Base-by-base conservation (phyloP, 2,113 vertebrate species). In the Tragelaphus buxtoni region DNA sequence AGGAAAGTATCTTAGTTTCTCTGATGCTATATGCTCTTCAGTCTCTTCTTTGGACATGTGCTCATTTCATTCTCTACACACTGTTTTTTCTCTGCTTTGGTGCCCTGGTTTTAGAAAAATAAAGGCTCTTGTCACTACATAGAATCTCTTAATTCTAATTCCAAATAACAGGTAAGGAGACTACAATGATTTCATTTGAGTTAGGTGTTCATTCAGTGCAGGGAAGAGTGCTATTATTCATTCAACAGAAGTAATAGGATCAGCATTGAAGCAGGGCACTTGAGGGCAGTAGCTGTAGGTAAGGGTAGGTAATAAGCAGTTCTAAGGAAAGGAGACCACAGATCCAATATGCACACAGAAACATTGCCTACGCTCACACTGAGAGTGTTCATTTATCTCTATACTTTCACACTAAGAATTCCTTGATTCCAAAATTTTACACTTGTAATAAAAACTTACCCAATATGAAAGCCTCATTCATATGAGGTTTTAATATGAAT, bases 1-100 rank as follows among this genome's bases (percentile, higher is more conserved):
- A 42, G 14, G 30, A 81, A 82, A 51, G 24, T 30, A 3, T 17
- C 26, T 32, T 32, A 20, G 7, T 51, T 3, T 58, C 4, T 45
- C 6, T 32, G 20, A 35, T 17, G 7, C 45, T 58, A 0, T n/a
- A 5, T 9, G 3, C 3, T 39, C 8, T 56, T 53, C 42, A 32
- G 1, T 24, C 28, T 56, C 13, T 79, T 55, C 65, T 63, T 17
- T 88, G 49, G 35, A 77, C 10, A 1, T 45, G 2, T 45, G 13
- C n/a, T 82, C 14, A 65, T 5, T 58, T 65, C 56, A 8, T 9
- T 65, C 28, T 51, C 49, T 5, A 3, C 12, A 22, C 4, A 51
- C 3, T 76, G 30, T 4, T 13, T 65, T 32, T 32, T 74, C 51
- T 94, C 53, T 91, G 56, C n/a, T 55, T 53, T 56, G 8, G 2